Conservation (phyloP, 2,797 vertebrate genomes). For the Micrastur ruficollis region DNA sequence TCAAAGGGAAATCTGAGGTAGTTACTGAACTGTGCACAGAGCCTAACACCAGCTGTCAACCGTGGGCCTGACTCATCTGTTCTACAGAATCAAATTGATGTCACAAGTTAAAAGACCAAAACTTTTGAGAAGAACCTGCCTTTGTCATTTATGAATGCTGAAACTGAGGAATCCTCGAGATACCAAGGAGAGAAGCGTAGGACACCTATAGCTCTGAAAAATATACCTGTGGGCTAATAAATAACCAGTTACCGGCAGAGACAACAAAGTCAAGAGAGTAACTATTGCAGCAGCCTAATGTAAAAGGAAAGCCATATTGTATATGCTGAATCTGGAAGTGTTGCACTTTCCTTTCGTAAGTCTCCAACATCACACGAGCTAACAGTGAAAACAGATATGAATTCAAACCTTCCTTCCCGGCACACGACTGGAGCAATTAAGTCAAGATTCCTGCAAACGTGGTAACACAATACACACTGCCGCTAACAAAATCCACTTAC, state of each 20-base stretch:
- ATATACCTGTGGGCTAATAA: not conserved
- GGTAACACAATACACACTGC: not conserved
- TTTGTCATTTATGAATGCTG: not conserved
- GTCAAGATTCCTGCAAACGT: not conserved
- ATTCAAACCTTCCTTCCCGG: not conserved
- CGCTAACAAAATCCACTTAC: not conserved
- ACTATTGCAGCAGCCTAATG: not conserved
- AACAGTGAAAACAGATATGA: not conserved
- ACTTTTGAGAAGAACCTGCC: not conserved
- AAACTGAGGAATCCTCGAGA: not conserved
- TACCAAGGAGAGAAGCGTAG: not conserved
- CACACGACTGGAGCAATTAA: not conserved
- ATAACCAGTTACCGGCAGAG: not conserved
- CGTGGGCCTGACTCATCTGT: not conserved
- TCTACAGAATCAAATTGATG: not conserved
- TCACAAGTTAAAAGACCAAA: not conserved
- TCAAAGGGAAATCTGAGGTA: not conserved
- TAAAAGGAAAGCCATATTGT: not conserved
- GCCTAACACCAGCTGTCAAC: not conserved
- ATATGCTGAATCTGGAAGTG: not conserved
- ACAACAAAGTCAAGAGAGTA: not conserved
- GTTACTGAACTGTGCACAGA: not conserved
- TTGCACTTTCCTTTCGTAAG: not conserved
- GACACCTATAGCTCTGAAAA: not conserved
- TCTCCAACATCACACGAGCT: not conserved